Evolutionary conservation across 2,888 invertebrate genomes (phyloP), one percentile per base, ranked within the genome.

Genomic region (Frankliniella intonsa): DNA sequence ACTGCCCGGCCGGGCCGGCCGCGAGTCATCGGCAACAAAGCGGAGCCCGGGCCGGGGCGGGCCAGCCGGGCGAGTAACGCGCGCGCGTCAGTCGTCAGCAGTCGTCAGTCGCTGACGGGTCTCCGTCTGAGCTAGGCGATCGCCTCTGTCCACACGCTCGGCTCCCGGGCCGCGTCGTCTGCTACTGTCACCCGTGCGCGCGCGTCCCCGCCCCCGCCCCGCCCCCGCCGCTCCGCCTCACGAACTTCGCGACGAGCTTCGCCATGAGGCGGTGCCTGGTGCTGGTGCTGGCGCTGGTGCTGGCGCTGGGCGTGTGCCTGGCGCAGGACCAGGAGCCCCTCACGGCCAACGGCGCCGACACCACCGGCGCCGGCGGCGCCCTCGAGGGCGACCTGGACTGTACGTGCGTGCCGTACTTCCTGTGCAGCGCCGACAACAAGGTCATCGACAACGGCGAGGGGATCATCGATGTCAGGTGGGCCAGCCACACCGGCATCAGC

Each of bases 361-460:
- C 12, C 50, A n/a, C 11, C 19, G 38, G 38, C 22, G 50, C 82
- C n/a, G 82, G 81, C 19, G 80, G 81, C n/a, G 55, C 69, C 2
- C 22, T 25, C 22, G 69, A 76, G 69, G 69, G 69, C 69, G 69
- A 76, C 69, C 25, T 76, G 69, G 87, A 87, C 0, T 95, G 94
- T 50, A 91, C 92, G 81, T 96, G 96, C 86, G 95, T 96, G 0
- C 92, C 93, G 0, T 94, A 93, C 86, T 95, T 94, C 86, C 90
- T 94, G 17, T 96, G 96, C 86, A 89, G 90, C 1, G 91, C 92
- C 84, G 91, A 92, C 79, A 90, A 90, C 51, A 90, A 91, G 0
- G 90, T 95, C 19, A 92, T 93, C 82, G 92, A 90, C 0, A 93
- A 94, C 85, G 95, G 95, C 0, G 88, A 89, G 0, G 94, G 93